Evolutionary conservation across 2,888 invertebrate genomes (phyloP), one percentile per base, ranked within the genome.

Genomic region (Lapara coniferarum): DNA sequence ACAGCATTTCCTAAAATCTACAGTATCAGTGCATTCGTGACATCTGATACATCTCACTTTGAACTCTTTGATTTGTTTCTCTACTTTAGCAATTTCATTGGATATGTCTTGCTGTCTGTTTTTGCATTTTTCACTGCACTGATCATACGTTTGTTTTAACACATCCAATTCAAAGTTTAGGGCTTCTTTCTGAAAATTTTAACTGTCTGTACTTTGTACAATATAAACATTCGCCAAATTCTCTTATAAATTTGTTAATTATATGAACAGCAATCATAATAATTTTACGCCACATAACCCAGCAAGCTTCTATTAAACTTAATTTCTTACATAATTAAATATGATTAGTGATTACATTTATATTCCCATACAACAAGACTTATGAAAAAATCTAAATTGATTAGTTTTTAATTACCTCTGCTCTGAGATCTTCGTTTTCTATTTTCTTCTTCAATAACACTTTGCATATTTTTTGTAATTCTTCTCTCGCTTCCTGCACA

Each of bases 401-500:
- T 67, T 19, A 53, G n/a, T 7, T 51, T 51, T 13, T 4, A 59
- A 68, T 37, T 67, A 89, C 93, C 89, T 92, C 90, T 49, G 89
- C 85, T 70, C 70, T 75, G 52, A 90, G 72, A 72, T 92, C 88
- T 78, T 91, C 91, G 57, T 89, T 89, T 75, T 91, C 88, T 13
- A 93, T 77, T 80, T 85, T 91, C 76, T 89, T 92, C 72, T 88
- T 82, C 14, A 93, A 69, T 19, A 92, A 73, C 16, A 83, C 71
- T 72, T 82, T 88, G 70, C 85, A 89, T n/a, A 90, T 81, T 72
- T 87, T 88, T 66, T 89, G 85, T 52, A 93, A 75, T 46, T 92
- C 90, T 1, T 85, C 84, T 72, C 93, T 86, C 2, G 89, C 89
- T 63, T 89, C 89, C 74, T 85, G 88, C 1, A 93, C 78, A 66